These are phyloP conservation scores for Chelonia mydas DNA, from an alignment of 2,797 vertebrate genomes.

Conservation along the genomic window DNA sequence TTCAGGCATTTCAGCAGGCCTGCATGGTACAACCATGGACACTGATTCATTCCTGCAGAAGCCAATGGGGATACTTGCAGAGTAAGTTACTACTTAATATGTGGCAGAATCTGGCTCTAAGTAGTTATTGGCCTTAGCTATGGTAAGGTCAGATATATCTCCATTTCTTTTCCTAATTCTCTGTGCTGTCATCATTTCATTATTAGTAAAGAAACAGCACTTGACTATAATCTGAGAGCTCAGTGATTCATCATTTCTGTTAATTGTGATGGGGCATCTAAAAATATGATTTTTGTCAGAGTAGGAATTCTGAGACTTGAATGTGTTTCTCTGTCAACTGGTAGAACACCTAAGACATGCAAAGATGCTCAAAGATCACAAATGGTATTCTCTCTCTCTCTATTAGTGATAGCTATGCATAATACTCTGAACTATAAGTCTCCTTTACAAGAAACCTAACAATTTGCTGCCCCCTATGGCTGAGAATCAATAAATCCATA, in stretches of 20 bases:
- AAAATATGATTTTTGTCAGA: not conserved
- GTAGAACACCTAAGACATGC: constrained; percentile 6
- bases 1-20: constrained; percentile 52
- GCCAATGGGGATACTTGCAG: constrained; percentile 9
- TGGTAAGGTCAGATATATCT: not conserved
- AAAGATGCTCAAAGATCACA: not conserved
- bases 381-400: not conserved
- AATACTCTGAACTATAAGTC: not conserved
- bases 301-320: not conserved
- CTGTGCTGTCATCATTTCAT: not conserved
- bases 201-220: constrained; percentile 12
- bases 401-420: not conserved
- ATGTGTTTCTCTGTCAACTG: not conserved
- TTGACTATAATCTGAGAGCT: constrained; percentile 40
- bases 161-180: constrained; percentile 3
- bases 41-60: constrained; percentile 42
- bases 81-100: not conserved
- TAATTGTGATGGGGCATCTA: not conserved
- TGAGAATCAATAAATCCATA: not conserved
- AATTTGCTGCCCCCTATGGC: constrained; percentile 77
- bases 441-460: constrained; percentile 19
- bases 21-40: not conserved
- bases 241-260: not conserved
- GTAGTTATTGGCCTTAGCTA: not conserved
- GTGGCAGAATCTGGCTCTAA: not conserved